Percentiles rank a stretch among this genome's conserved stretches.
phyloP scores from a whole-genome alignment of 2,113 vertebrate species.

The Rana temporaria region DNA sequence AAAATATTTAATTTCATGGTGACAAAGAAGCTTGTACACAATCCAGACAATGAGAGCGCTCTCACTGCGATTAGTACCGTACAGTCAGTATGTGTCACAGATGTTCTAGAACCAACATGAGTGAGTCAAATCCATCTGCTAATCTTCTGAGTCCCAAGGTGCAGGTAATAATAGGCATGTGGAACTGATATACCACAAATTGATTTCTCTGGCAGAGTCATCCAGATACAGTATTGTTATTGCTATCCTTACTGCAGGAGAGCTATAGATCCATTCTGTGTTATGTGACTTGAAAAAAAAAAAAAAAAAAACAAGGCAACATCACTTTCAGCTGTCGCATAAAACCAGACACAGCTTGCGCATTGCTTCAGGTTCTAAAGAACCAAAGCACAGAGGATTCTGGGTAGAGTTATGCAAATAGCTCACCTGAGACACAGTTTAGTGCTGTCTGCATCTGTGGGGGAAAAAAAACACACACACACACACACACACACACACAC shows the following conservation, averaged over 20 bases:
- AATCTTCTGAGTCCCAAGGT: background rate
- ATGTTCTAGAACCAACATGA: slow-evolving; percentile 5
- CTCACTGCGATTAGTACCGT: background rate
- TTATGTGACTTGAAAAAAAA: too few relatives aligned
- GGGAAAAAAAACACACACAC: too few relatives aligned
- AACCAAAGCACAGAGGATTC: background rate
- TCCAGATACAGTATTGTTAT: background rate
- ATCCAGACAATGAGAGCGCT: background rate
- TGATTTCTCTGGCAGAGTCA: background rate
- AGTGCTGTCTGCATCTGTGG: background rate
- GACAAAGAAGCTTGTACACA: background rate
- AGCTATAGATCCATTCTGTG: background rate
- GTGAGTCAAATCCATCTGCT: slow-evolving; percentile 35
- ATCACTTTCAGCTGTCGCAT: background rate
- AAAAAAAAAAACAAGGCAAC: background rate
- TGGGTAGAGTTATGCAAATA: background rate
- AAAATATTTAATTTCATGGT: background rate
- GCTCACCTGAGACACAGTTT: background rate
- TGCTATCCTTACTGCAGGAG: background rate
- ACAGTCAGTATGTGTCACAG: slow-evolving; percentile 38
- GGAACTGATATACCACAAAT: background rate
- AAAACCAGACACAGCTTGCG: too few relatives aligned
- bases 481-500: background rate
- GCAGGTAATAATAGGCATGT: background rate
- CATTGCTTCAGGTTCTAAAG: too few relatives aligned